Evolutionary conservation across 2,888 invertebrate genomes (phyloP).

Genomic region (Patella pellucida): DNA sequence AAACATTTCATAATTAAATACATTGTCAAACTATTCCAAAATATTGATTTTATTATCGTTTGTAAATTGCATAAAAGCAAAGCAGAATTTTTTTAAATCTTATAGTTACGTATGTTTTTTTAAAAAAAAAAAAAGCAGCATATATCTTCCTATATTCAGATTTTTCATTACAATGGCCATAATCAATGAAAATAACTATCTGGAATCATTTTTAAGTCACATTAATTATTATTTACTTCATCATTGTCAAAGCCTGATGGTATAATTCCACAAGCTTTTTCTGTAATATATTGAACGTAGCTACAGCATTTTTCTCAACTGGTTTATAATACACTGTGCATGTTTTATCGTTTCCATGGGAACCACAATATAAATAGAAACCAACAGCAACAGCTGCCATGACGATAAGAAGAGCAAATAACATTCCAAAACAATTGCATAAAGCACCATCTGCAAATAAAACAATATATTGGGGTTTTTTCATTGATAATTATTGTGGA

Average conservation of each 20-base stretch:
- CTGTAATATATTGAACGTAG: not conserved
- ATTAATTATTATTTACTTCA: not conserved
- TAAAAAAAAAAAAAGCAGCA: too few species aligned
- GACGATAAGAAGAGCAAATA: slow-evolving; percentile 27
- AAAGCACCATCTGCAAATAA: slow-evolving; percentile 21
- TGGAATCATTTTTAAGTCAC: too few species aligned
- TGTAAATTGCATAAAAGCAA: too few species aligned
- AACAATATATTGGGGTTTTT: not conserved
- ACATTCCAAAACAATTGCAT: slow-evolving; percentile 23
- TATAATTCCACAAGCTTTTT: slow-evolving; percentile 1
- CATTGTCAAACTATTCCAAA: too few species aligned
- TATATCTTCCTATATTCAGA: too few species aligned
- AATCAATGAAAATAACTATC: too few species aligned
- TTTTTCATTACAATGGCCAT: too few species aligned
- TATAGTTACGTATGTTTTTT: too few species aligned
- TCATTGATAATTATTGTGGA: not conserved
- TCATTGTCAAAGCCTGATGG: not conserved
- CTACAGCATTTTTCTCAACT: slow-evolving; percentile 10
- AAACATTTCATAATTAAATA: too few species aligned
- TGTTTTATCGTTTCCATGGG: slow-evolving; percentile 22
- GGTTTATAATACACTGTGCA: slow-evolving; percentile 22
- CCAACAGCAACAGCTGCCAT: slow-evolving; percentile 30
- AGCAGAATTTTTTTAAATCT: too few species aligned
- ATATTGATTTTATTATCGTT: too few species aligned
- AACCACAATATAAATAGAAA: slow-evolving; percentile 30